phyloP scores from a whole-genome alignment of 2,113 vertebrate species.

The Copsychus sechellarum region DNA sequence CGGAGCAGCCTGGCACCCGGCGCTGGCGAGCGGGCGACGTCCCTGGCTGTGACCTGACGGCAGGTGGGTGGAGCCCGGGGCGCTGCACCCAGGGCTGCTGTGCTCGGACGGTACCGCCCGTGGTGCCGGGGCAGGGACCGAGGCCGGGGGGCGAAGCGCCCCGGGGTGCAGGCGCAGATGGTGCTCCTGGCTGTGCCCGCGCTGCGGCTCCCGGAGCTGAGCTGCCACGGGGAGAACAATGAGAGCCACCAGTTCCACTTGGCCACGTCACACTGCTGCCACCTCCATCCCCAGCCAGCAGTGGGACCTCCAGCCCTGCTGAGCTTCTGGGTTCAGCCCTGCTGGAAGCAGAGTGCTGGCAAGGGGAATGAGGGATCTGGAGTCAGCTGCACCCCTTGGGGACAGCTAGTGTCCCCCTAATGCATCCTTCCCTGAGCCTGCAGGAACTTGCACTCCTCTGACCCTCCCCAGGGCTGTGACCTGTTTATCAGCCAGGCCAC shows the following conservation, averaged over 20 bases:
- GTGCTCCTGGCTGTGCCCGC: accelerated
- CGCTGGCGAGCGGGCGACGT: accelerated
- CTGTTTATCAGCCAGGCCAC: accelerated
- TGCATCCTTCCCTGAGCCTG: accelerated
- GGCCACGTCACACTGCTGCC: background rate
- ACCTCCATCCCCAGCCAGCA: background rate
- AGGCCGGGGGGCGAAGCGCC: background rate
- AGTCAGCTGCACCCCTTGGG: background rate
- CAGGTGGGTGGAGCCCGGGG: background rate
- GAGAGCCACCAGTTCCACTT: background rate
- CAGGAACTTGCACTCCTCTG: background rate
- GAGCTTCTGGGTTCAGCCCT: background rate
- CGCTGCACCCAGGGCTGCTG: background rate
- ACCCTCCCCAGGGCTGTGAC: background rate
- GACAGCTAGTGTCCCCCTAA: background rate
- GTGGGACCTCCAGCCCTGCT: background rate
- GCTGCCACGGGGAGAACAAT: accelerated
- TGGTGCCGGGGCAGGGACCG: accelerated
- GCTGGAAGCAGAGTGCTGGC: background rate
- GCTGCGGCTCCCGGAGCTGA: accelerated
- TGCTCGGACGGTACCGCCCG: accelerated
- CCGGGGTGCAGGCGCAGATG: accelerated
- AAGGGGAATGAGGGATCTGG: background rate
- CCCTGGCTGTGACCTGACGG: background rate
- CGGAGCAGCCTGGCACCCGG: background rate